Conservation (phyloP, 2,797 vertebrate genomes). For the Crax fasciolata region DNA sequence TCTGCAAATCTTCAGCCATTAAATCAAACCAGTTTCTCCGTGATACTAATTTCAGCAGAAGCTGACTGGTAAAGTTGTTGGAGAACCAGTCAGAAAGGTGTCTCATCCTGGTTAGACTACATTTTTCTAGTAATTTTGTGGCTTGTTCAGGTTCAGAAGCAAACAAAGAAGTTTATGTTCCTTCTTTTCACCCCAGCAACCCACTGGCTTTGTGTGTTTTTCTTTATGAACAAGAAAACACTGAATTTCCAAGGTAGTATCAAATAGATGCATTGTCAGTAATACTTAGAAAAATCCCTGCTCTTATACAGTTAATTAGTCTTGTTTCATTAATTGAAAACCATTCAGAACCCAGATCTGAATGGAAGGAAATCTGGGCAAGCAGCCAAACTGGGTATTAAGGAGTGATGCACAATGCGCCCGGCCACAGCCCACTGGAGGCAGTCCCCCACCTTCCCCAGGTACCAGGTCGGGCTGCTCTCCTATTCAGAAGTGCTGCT, state of each 20-base stretch:
- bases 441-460: fast-evolving
- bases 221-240: conserved; percentile 9
- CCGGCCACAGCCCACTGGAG: neutral
- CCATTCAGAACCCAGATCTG: conserved; percentile 33
- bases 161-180: neutral
- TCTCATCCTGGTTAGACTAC: neutral
- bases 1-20: neutral
- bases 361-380: conserved; percentile 38
- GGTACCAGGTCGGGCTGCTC: fast-evolving
- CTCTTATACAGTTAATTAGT: conserved; percentile 66
- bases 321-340: conserved; percentile 69
- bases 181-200: conserved; percentile 20
- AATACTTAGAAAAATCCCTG: conserved; percentile 31
- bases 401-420: fast-evolving
- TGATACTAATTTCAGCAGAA: neutral
- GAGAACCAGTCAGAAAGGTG: neutral
- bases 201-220: neutral
- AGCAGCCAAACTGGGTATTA: neutral
- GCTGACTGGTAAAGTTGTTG: neutral
- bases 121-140: conserved; percentile 25
- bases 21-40: neutral
- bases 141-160: conserved; percentile 43
- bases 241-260: conserved; percentile 38
- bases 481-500: neutral
- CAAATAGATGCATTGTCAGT: conserved; percentile 44